Base-by-base conservation (phyloP, 2,113 vertebrate genomes). In the Gambusia affinis region DNA sequence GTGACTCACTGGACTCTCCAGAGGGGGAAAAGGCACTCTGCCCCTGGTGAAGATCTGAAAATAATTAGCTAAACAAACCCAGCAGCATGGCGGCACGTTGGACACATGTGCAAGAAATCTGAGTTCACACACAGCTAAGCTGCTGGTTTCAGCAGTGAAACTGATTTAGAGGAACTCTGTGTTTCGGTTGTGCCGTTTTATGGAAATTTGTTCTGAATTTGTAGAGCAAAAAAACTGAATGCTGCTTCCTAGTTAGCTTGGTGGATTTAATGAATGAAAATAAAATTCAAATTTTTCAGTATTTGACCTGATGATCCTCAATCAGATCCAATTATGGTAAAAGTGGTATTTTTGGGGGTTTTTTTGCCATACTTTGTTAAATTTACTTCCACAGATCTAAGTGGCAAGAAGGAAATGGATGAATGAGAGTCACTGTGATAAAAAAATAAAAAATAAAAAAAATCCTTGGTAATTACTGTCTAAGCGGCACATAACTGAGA, bases 41-140 rank as follows among this genome's bases (percentile, higher is more conserved):
- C 85, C 73, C 3, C 71, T 28, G 61, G 71, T 68, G 74, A 64
- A 76, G 60, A 80, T 74, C 72, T 76, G 51, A 79, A 84, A 75
- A 83, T 78, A 79, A 85, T 82, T 64, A 79, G 78, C 65, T 60
- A 14, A 61, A 84, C 71, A 22, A 67, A 57, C 66, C 66, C 54
- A 72, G 19, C 51, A 57, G 17, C 2, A 54, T 4, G 2, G 51
- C 51, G 22, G 51, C 51, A 57, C 2, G 24, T n/a, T n/a, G 22
- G 19, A 57, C 7, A n/a, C 51, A 57, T 24, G 8, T 57, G 19
- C 24, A 57, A 57, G 17, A 57, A 24, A 42, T 42, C 39, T 42
- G 39, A 10, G 24, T 57, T n/a, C 51, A 57, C 51, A 47, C 44
- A 47, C 15, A 47, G 5, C 4, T 0, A 42, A 4, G 39, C 39